Evolutionary conservation across 2,888 invertebrate species (phyloP), one percentile per base, ranked within the genome.

Genomic region (Ctena decussata): DNA sequence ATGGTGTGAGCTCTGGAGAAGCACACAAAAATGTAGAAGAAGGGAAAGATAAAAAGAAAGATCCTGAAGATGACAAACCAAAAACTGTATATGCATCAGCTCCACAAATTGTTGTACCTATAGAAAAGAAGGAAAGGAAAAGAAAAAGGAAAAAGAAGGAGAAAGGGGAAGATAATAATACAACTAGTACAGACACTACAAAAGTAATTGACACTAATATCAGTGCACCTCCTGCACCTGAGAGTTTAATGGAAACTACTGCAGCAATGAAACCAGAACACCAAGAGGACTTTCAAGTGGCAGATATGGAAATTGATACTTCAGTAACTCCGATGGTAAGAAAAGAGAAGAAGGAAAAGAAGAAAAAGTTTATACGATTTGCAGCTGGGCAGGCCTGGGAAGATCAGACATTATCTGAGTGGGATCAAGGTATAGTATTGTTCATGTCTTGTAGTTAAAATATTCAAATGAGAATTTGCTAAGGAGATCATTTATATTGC

Each of bases 341-440:
- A 77, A 94, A 94, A 79, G 92, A 93, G 74, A 97, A 97, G 90
- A 97, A 97, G 46, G 97, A 97, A 89, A 97, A 97, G 87, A 96
- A 96, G 88, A 97, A 97, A 91, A 97, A 98, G 96, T 97, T 98
- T 84, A 97, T 99, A 74, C 96, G 99, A 39, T 98, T 98, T 90
- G 99, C 99, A 0, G 99, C 99, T 3, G 99, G 99, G 0, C 97
- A 98, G 91, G 97, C 98, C 0, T 99, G 99, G 99, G 99, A 99
- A 96, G 99, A 99, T 96, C 97, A 97, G 32, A 98, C 99, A 0
- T 96, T 99, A 77, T 96, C 97, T 27, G 99, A 99, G 94, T 99
- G 99, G 99, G 98, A 98, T n/a, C 98, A 98, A 91, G 97, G 97
- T 97, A 46, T 46, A n/a, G n/a, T n/a, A n/a, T n/a, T n/a, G n/a